Conservation (phyloP, 2,113 vertebrate genomes). For the Scophthalmus maximus region DNA sequence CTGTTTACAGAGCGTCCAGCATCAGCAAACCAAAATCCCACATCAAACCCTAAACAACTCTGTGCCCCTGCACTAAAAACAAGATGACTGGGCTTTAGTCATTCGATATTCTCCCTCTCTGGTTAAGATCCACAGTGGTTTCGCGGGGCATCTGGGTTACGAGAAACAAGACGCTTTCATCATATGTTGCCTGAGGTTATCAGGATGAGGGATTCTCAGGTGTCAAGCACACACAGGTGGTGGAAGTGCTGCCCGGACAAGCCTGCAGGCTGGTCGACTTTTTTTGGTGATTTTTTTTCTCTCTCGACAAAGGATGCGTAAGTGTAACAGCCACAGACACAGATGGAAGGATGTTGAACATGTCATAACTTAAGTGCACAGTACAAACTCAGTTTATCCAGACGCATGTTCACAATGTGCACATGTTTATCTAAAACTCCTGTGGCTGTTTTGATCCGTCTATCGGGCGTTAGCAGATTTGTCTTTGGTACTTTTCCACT, state of each 20-base stretch:
- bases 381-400: slow-evolving; percentile 22
- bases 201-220: slow-evolving; percentile 57
- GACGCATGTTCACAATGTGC: slow-evolving; percentile 11
- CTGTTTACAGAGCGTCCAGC: slow-evolving; percentile 28
- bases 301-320: slow-evolving; percentile 21
- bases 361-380: neutral
- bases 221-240: slow-evolving; percentile 55
- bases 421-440: slow-evolving; percentile 15
- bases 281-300: slow-evolving; percentile 9
- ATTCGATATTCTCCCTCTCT: slow-evolving; percentile 13
- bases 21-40: slow-evolving; percentile 20
- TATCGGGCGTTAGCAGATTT: slow-evolving; percentile 43
- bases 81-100: slow-evolving; percentile 38
- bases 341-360: neutral
- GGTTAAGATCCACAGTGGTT: neutral
- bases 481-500: slow-evolving; percentile 55
- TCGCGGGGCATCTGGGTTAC: slow-evolving; percentile 19
- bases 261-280: slow-evolving; percentile 17
- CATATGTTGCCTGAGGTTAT: slow-evolving; percentile 37
- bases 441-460: slow-evolving; percentile 31
- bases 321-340: neutral
- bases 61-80: slow-evolving; percentile 36
- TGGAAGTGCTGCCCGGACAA: slow-evolving; percentile 47
- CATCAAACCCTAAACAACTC: slow-evolving; percentile 43
- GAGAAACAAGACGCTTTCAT: slow-evolving; percentile 34